Conservation (phyloP, 2,113 vertebrate genomes). For the Pollachius pollachius region DNA sequence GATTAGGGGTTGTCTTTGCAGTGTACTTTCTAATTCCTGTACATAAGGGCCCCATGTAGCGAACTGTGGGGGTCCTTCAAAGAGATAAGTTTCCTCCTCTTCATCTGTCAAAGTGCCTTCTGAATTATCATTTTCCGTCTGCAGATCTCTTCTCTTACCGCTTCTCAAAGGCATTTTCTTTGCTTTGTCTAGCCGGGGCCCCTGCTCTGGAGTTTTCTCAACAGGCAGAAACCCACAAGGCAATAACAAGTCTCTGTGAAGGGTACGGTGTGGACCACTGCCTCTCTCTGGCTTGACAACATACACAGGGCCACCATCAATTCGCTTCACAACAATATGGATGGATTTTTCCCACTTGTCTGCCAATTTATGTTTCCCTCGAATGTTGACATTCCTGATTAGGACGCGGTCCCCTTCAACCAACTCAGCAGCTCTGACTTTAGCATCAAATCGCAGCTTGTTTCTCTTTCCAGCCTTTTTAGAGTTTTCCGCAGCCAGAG, state of each 20-base stretch:
- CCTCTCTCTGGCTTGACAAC: not conserved
- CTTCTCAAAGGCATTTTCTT: not conserved
- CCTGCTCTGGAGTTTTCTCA: not conserved
- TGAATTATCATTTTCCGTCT: no score
- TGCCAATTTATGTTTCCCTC: not conserved
- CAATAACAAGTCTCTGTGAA: not conserved
- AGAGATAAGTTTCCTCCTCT: no score
- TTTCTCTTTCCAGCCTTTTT: not conserved
- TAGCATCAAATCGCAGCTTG: no score
- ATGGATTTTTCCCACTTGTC: slow-evolving; percentile 1
- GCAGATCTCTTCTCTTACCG: not conserved
- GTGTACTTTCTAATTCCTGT: no score
- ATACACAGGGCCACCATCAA: not conserved
- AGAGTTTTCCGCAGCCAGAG: not conserved
- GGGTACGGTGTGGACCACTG: not conserved
- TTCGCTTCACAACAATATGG: not conserved
- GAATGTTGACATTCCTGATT: not conserved
- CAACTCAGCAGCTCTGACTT: not conserved
- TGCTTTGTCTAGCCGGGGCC: not conserved
- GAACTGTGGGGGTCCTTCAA: no score
- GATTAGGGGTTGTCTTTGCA: not conserved
- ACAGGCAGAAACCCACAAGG: not conserved
- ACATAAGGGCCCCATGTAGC: no score
- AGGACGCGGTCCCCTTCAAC: not conserved
- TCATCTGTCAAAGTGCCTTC: no score